Evolutionary conservation across 2,797 vertebrate species (phyloP), one percentile per base, ranked within the genome.

Genomic region (Anguilla anguilla): DNA sequence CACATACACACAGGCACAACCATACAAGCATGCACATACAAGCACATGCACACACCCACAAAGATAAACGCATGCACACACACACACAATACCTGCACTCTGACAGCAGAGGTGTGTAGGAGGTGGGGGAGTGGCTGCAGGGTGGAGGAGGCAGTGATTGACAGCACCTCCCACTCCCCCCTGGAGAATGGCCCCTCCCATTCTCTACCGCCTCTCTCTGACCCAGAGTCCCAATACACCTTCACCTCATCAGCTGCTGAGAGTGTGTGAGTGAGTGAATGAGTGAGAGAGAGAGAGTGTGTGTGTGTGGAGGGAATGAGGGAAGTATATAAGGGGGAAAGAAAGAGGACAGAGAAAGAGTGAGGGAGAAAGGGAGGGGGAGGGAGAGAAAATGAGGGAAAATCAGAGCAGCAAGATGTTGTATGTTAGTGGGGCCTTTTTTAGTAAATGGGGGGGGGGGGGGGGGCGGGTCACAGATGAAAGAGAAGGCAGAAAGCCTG

Each of bases 81-180:
- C 35, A 82, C 83, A 84, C 51, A 84, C 89, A 72, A 7, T 17
- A 90, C 89, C 89, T 88, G 87, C 0, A 83, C 59, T 81, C 87
- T 88, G 25, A 90, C 79, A 43, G 83, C n/a, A n/a, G 89, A 88
- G 4, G 53, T 85, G 83, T 88, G 67, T 51, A 55, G 28, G 59
- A 67, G 28, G n/a, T 43, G n/a, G 2, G 3, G 74, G 19, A 72
- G 25, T 1, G 43, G 43, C 22, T 77, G 53, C 25, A n/a, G 25
- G 61, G 43, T 2, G 10, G 81, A 57, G 6, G 35, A 46, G 22
- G 85, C 81, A 6, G 51, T 57, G 51, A 90, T 55, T 19, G 88
- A 88, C 0, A 83, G 25, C n/a, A 90, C 57, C 87, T 90, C 90
- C 90, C 90, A 90, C 87, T 89, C 90, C 35, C 90, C 88, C 57